These are phyloP conservation scores for Syrista parreyssii DNA, from an alignment of 2,888 invertebrate species.

Conservation along the genomic window DNA sequence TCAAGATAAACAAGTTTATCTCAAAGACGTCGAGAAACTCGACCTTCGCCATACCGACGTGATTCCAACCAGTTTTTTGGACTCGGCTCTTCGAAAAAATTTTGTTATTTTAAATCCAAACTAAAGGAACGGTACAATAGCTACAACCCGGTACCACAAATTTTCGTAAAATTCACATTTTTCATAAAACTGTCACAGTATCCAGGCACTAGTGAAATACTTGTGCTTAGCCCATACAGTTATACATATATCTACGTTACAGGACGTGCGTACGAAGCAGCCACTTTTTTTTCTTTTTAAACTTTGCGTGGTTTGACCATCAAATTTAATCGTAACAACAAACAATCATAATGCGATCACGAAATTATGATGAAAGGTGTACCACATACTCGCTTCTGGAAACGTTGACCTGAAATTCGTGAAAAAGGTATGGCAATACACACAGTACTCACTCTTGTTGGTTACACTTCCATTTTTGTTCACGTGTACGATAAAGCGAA, in stretches of 20 bases:
- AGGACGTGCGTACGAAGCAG: neutral
- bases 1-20: neutral
- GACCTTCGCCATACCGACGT: neutral
- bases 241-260: neutral
- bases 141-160: too few relatives aligned
- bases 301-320: neutral
- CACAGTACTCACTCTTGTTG: neutral
- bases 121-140: neutral
- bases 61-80: neutral
- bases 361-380: conserved; percentile 14
- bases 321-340: conserved; percentile 2
- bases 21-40: neutral
- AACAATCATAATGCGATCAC: conserved; percentile 1
- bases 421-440: conserved; percentile 24
- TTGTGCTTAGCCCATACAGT: neutral
- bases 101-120: neutral
- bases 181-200: neutral
- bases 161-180: too few relatives aligned
- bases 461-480: neutral
- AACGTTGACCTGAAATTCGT: conserved; percentile 34
- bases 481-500: neutral
- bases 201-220: neutral
- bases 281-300: neutral
- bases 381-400: conserved; percentile 32
- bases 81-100: neutral